A percentile compares a stretch with the other conserved stretches of the same genome.
phyloP scores from a whole-genome alignment of 1,140 invertebrate genomes.

The Musca vetustissima region DNA sequence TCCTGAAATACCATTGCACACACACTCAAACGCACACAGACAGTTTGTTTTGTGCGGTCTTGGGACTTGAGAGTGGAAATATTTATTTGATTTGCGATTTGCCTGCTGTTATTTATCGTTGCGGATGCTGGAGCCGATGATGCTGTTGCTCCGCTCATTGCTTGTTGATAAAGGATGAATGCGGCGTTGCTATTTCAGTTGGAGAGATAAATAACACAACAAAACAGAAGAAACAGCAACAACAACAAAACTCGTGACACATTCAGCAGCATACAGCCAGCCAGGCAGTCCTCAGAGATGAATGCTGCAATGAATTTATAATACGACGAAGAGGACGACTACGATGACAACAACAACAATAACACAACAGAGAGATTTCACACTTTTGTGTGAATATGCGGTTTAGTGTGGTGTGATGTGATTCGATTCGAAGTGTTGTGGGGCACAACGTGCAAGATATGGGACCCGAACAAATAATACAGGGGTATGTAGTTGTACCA shows the following conservation, averaged over 20 bases:
- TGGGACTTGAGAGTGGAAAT: not conserved
- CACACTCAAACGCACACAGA: not conserved
- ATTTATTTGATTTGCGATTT: slow-evolving; percentile 17
- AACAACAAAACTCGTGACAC: slow-evolving; percentile 16
- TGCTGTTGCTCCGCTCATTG: no score
- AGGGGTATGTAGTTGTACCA: not conserved
- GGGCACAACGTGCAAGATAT: not conserved
- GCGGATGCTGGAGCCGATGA: no score
- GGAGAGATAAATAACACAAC: not conserved
- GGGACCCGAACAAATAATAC: not conserved
- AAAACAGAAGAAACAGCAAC: no score
- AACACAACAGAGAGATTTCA: no score
- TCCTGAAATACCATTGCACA: not conserved
- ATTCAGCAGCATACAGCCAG: no score
- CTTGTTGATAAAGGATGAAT: not conserved
- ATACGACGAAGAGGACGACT: no score
- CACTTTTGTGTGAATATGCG: not conserved
- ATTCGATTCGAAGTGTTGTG: not conserved
- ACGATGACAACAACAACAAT: no score
- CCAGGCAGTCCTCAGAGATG: no score
- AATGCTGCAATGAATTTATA: no score
- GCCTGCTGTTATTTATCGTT: not conserved
- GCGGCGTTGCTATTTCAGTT: not conserved
- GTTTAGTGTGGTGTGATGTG: not conserved
- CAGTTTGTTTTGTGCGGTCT: not conserved